These are phyloP conservation scores for Petrosia ficiformis DNA, from an alignment of 37 sponge, comb jelly and placozoan genomes.

Conservation along the genomic window DNA sequence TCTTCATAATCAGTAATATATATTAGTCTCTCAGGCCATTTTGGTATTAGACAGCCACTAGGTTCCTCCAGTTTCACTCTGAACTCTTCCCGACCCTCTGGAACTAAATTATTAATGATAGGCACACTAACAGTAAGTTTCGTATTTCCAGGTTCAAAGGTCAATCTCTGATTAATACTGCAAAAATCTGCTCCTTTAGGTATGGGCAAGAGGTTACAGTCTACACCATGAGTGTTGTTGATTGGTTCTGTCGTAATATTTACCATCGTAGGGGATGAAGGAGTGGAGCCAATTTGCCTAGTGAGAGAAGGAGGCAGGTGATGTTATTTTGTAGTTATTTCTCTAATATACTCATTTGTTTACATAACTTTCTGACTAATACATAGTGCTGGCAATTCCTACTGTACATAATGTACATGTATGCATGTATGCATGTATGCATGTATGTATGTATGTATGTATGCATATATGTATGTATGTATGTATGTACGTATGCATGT, in stretches of 20 bases:
- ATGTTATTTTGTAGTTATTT: neutral
- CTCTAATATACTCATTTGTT: neutral
- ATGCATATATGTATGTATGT: too few species aligned
- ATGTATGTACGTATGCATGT: too few species aligned
- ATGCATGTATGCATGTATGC: too few species aligned
- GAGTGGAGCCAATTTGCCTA: neutral
- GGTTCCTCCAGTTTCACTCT: neutral
- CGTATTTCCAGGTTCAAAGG: slow-evolving; percentile 6
- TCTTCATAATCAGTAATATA: slow-evolving; percentile 37
- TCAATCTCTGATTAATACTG: neutral
- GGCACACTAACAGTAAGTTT: neutral
- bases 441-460: too few species aligned
- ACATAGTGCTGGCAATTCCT: too few species aligned
- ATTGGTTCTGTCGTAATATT: neutral
- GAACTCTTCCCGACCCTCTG: slow-evolving; percentile 27
- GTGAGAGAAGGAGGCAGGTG: neutral
- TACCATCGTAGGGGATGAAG: neutral
- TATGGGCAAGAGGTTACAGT: too few species aligned
- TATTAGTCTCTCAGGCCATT: neutral
- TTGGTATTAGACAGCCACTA: neutral
- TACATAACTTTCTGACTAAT: neutral
- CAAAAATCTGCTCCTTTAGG: slow-evolving; percentile 28
- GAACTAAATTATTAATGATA: slow-evolving; percentile 10
- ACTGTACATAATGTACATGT: too few species aligned
- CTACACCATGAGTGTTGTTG: neutral